Evolutionary conservation across 2,888 invertebrate genomes (phyloP).

Genomic region (Ophion costatus): DNA sequence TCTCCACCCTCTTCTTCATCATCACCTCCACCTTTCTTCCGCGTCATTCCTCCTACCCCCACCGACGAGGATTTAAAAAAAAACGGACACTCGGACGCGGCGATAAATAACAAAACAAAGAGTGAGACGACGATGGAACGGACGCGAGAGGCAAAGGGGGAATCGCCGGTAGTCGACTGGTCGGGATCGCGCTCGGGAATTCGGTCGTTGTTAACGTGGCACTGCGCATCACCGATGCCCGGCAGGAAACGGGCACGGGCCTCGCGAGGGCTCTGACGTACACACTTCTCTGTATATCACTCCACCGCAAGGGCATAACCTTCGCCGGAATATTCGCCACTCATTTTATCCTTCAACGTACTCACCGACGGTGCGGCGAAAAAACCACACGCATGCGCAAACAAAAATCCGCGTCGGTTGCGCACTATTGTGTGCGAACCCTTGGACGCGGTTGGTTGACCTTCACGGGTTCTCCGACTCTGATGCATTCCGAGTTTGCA

Average conservation of each 20-base stretch:
- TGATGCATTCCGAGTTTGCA: background rate
- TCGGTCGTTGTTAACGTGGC: slow-evolving; percentile 81
- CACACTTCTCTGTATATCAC: slow-evolving; percentile 68
- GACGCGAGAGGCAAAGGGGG: slow-evolving; percentile 47
- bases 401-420: background rate
- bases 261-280: slow-evolving; percentile 39
- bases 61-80: background rate
- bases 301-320: slow-evolving; percentile 66
- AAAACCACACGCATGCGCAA: background rate
- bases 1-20: too few species aligned
- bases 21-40: background rate
- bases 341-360: slow-evolving; percentile 5
- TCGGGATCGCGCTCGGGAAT: slow-evolving; percentile 73
- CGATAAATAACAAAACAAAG: slow-evolving; percentile 55
- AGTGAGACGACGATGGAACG: too few species aligned
- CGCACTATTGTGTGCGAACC: background rate
- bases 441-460: background rate
- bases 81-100: slow-evolving; percentile 24
- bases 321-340: slow-evolving; percentile 54
- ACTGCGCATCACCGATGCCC: slow-evolving; percentile 83
- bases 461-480: background rate
- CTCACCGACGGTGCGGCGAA: background rate
- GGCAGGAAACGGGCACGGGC: slow-evolving; percentile 80
- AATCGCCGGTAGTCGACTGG: slow-evolving; percentile 66
- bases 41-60: background rate